These are phyloP conservation scores for Sebastes iracundus DNA, from an alignment of 2,797 vertebrate genomes.

Conservation along the genomic window DNA sequence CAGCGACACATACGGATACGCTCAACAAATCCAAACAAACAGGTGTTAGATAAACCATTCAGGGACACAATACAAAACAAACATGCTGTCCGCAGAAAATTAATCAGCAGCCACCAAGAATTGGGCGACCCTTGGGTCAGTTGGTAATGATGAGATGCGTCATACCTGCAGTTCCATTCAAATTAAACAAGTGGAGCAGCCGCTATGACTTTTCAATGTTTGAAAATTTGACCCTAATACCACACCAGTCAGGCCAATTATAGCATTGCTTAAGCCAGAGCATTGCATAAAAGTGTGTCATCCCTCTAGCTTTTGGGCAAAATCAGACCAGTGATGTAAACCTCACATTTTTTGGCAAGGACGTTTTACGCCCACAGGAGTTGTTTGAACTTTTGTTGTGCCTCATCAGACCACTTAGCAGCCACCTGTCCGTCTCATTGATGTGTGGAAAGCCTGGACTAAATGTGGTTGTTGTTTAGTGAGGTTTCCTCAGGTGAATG, in stretches of 20 bases:
- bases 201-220: not conserved
- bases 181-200: not conserved
- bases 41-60: not conserved
- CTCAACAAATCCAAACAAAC: not conserved
- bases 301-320: not conserved
- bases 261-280: not conserved
- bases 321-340: not conserved
- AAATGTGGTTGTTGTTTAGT: not conserved
- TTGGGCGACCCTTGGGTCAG: too few species aligned
- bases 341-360: not conserved
- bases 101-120: not conserved
- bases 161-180: not conserved
- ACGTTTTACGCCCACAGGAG: not conserved
- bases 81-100: not conserved
- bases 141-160: not conserved
- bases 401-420: not conserved
- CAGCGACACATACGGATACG: not conserved
- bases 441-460: not conserved
- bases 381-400: not conserved
- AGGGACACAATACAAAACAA: not conserved
- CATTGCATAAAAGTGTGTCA: not conserved
- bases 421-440: not conserved
- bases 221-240: not conserved
- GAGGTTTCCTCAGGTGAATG: not conserved
- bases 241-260: not conserved